phyloP scores from a whole-genome alignment of 2,797 vertebrate species.

The Characodon lateralis region DNA sequence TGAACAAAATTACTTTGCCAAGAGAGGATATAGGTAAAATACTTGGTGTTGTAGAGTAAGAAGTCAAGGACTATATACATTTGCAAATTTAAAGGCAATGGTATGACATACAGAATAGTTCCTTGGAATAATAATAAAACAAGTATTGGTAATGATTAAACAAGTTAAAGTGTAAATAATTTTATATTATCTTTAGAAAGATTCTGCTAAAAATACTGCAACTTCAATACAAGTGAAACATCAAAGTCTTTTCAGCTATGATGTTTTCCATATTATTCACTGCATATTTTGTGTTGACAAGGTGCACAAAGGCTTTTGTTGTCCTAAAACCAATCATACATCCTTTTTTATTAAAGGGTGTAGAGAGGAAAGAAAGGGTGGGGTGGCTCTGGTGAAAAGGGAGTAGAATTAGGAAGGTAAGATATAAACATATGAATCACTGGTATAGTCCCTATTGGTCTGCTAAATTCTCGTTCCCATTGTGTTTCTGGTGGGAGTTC shows the following conservation, averaged over 20 bases:
- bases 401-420: conserved; percentile 64
- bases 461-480: conserved; percentile 65
- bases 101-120: background rate
- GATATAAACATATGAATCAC: conserved; percentile 75
- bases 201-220: conserved; percentile 4
- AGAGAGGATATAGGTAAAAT: background rate
- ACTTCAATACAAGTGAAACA: background rate
- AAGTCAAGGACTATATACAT: background rate
- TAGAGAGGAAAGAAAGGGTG: conserved; percentile 56
- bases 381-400: conserved; percentile 34
- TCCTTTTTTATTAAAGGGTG: conserved; percentile 62
- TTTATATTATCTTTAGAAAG: background rate
- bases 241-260: background rate
- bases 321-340: conserved; percentile 44
- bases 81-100: background rate
- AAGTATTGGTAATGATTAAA: background rate
- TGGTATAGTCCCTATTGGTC: conserved; percentile 68
- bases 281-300: conserved; percentile 46
- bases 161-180: background rate
- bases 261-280: conserved; percentile 30
- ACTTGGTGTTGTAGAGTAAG: background rate
- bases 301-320: conserved; percentile 38
- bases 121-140: background rate
- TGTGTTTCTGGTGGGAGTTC: conserved; percentile 72
- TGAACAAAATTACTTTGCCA: background rate